Evolutionary conservation across 2,797 vertebrate genomes (phyloP).

Genomic region (Rhinogobio ventralis): DNA sequence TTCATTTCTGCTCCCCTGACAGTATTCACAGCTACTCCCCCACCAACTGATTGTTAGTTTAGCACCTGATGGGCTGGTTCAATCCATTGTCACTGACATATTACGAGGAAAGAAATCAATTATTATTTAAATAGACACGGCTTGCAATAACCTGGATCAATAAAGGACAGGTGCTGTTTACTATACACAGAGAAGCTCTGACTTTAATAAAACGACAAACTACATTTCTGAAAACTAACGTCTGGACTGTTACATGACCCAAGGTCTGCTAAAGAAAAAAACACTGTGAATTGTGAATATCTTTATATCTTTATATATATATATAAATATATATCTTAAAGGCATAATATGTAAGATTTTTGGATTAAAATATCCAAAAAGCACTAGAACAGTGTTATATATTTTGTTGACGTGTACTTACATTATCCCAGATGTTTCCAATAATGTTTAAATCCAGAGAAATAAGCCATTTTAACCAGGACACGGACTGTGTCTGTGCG

Average conservation of each 20-base stretch:
- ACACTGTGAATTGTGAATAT: slow-evolving; percentile 29
- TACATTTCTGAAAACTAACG: slow-evolving; percentile 47
- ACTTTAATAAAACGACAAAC: slow-evolving; percentile 50
- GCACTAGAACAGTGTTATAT: too few relatives aligned
- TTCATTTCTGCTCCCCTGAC: slow-evolving; percentile 3
- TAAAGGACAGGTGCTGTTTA: slow-evolving; percentile 64
- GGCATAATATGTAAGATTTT: too few relatives aligned
- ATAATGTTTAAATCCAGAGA: too few relatives aligned
- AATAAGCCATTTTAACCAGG: too few relatives aligned
- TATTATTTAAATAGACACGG: slow-evolving; percentile 78
- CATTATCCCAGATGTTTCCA: too few relatives aligned
- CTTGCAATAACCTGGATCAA: slow-evolving; percentile 68
- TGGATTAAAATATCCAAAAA: too few relatives aligned
- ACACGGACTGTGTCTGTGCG: too few relatives aligned
- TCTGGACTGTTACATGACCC: slow-evolving; percentile 50
- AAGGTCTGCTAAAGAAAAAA: slow-evolving; percentile 41
- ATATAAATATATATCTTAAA: too few relatives aligned
- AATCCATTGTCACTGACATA: slow-evolving; percentile 81
- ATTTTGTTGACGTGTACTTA: too few relatives aligned
- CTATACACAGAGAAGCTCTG: slow-evolving; percentile 46
- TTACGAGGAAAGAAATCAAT: slow-evolving; percentile 82
- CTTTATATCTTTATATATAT: too few relatives aligned
- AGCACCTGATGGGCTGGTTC: slow-evolving; percentile 78
- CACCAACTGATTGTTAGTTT: slow-evolving; percentile 78
- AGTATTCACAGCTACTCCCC: slow-evolving; percentile 1